Evolutionary conservation across 2,888 invertebrate species (phyloP).

Genomic region (Halictus ligatus): DNA sequence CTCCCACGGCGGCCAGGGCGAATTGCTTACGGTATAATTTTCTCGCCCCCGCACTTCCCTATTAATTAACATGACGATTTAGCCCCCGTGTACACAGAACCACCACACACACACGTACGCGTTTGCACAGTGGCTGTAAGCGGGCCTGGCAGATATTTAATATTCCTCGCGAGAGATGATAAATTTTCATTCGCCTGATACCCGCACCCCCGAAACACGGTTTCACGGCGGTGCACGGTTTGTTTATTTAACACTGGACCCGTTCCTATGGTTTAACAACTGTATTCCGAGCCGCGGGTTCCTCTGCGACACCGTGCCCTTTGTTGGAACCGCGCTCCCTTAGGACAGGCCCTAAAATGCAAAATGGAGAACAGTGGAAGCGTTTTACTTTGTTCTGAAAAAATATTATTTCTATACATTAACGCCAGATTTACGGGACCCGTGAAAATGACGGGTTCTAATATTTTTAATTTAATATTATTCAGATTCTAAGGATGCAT

Average conservation of each 20-base stretch:
- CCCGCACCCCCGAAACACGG: conserved; percentile 6
- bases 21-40: conserved; percentile 61
- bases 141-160: conserved; percentile 23
- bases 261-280: conserved; percentile 9
- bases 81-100: conserved; percentile 13
- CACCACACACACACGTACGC: neutral
- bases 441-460: too few species aligned
- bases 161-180: conserved; percentile 17
- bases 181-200: conserved; percentile 19
- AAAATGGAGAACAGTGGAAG: neutral
- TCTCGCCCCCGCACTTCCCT: conserved; percentile 78
- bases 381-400: too few species aligned
- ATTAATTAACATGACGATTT: conserved; percentile 74
- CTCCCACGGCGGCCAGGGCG: conserved; percentile 41
- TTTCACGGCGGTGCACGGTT: neutral
- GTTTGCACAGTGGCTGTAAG: neutral
- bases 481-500: too few species aligned
- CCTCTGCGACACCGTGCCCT: neutral
- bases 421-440: too few species aligned
- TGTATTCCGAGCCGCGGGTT: neutral
- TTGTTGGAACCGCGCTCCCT: neutral
- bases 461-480: too few species aligned
- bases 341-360: neutral
- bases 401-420: too few species aligned
- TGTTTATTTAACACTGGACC: neutral